Base-by-base conservation (phyloP, 2,113 vertebrate species). In the Indicator indicator region DNA sequence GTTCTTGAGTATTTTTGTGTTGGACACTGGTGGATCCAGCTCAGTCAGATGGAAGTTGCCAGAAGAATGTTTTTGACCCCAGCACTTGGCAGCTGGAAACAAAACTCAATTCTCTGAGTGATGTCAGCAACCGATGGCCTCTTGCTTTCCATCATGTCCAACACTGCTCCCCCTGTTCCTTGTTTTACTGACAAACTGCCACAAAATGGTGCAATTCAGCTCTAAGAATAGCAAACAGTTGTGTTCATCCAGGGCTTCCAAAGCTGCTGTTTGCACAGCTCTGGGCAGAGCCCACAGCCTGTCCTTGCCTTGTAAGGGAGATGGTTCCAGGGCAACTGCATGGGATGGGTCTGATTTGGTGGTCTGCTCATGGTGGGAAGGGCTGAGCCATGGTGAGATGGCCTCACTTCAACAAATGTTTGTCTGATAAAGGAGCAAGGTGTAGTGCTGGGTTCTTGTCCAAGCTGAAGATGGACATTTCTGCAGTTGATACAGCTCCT, bases 161-260 rank as follows among this genome's bases (percentile, higher is more conserved):
- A 33, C 90, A 65, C 85, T 63, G 91, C 62, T 6, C 19, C 44
- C 44, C 36, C 8, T n/a, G 68, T 70, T 73, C 19, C 48, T 90
- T 54, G 72, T 36, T 80, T 74, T 69, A 54, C 56, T 70, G 56
- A 60, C 83, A 20, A 7, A 36, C 68, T 48, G 78, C 55, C 71
- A 58, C 80, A 33, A 60, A 65, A 74, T 89, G 68, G 81, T 89
- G 83, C 83, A 92, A 83, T 88, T 84, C 88, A 86, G n/a, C 73
- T 36, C 86, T n/a, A 70, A 75, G 83, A 75, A 90, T 86, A 88
- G 90, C 48, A 32, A 27, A 16, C 0, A 3, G 40, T 21, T 75
- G 30, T 48, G 30, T 90, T 94, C 86, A 44, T 16, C 13, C 28
- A 27, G 6, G 0, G 19, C 23, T 58, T 72, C 70, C 32, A 11